Percentiles rank a stretch among this genome's conserved stretches.
phyloP scores from a whole-genome alignment of 2,797 vertebrate genomes.

The Cossypha heuglini region DNA sequence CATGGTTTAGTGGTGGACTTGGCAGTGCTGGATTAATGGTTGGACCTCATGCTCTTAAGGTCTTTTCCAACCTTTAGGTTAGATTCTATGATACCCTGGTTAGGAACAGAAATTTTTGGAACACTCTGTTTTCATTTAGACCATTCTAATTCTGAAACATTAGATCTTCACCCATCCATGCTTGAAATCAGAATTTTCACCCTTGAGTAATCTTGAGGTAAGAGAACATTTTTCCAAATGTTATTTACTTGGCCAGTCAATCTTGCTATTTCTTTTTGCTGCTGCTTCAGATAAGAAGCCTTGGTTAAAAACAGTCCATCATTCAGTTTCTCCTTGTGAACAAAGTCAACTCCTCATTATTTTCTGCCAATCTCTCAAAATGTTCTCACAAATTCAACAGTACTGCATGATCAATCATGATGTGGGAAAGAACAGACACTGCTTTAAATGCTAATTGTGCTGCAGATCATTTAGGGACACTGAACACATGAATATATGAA shows the following conservation, averaged over 20 bases:
- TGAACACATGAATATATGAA: conserved; percentile 23
- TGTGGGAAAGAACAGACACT: neutral
- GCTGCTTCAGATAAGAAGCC: neutral
- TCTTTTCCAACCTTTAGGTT: neutral
- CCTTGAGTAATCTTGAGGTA: neutral
- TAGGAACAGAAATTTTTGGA: neutral
- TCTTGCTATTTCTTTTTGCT: neutral
- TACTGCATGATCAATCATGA: conserved; percentile 15
- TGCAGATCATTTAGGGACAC: neutral
- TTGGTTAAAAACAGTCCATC: neutral
- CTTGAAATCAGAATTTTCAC: conserved; percentile 12
- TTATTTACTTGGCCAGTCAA: neutral
- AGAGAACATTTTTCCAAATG: neutral
- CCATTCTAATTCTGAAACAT: neutral
- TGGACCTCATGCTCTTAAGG: neutral
- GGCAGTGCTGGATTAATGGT: neutral
- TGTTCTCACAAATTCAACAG: conserved; percentile 1
- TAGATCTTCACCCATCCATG: neutral
- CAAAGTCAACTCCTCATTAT: conserved; percentile 32
- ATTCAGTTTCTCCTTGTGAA: conserved; percentile 23
- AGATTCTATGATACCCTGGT: neutral
- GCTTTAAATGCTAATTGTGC: conserved; percentile 42
- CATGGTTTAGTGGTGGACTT: neutral
- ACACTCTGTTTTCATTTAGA: neutral
- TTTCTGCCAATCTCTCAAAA: conserved; percentile 22